Evolutionary conservation across 2,888 invertebrate genomes (phyloP).

Genomic region (Autographa pulchrina): DNA sequence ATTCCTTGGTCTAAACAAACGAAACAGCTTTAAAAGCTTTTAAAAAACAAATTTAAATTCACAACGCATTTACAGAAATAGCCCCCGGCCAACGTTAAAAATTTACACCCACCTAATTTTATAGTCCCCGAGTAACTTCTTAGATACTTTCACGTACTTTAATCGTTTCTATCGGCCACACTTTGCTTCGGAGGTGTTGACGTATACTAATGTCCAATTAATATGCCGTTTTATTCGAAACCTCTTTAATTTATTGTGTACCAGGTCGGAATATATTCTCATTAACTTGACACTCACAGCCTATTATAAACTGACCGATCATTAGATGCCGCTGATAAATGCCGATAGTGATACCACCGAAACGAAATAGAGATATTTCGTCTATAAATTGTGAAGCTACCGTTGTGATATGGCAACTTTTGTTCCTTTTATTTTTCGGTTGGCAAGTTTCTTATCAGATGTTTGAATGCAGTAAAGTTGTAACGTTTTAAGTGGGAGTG

Average conservation of each 20-base stretch:
- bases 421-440: conserved; percentile 58
- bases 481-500: conserved; percentile 68
- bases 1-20: conserved; percentile 59
- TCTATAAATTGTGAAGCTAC: conserved; percentile 74
- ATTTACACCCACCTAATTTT: conserved; percentile 78
- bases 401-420: conserved; percentile 66
- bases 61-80: conserved; percentile 67
- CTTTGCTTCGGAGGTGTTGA: conserved; percentile 77
- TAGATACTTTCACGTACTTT: conserved; percentile 71
- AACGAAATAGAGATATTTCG: conserved; percentile 82
- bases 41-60: conserved; percentile 71
- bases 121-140: conserved; percentile 69
- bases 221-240: conserved; percentile 85
- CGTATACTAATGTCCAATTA: conserved; percentile 86
- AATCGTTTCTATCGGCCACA: conserved; percentile 66
- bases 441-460: conserved; percentile 73
- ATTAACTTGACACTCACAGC: conserved; percentile 86
- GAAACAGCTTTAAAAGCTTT: conserved; percentile 63
- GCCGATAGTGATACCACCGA: conserved; percentile 71
- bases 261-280: conserved; percentile 84
- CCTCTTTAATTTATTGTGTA: conserved; percentile 84
- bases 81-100: conserved; percentile 69
- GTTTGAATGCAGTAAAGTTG: conserved; percentile 75
- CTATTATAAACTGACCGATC: conserved; percentile 84
- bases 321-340: conserved; percentile 84